These are phyloP conservation scores for Papilio xuthus DNA, from an alignment of 1,140 invertebrate genomes.

Conservation along the genomic window DNA sequence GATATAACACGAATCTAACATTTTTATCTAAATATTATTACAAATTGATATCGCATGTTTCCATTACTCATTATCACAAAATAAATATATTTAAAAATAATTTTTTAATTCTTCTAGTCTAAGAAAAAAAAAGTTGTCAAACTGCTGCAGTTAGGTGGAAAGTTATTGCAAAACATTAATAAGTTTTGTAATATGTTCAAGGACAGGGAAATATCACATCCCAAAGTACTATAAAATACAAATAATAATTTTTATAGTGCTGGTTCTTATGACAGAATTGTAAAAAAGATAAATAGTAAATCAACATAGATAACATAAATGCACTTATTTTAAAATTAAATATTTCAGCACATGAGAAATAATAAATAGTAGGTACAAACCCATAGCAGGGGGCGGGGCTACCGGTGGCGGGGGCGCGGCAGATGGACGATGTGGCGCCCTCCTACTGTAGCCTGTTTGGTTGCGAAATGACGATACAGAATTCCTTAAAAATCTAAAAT, in stretches of 20 bases:
- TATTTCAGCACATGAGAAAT: not conserved
- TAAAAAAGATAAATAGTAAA: not conserved
- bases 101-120: too few relatives aligned
- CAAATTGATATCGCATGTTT: not conserved
- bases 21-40: not conserved
- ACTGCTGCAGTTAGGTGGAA: too few relatives aligned
- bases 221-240: not conserved
- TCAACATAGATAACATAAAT: not conserved
- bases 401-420: constrained; percentile 56
- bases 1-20: not conserved
- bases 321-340: not conserved
- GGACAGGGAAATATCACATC: not conserved
- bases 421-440: constrained; percentile 70
- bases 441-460: constrained; percentile 89
- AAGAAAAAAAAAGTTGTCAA: too few relatives aligned
- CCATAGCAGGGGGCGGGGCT: constrained; percentile 46
- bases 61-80: not conserved
- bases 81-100: not conserved
- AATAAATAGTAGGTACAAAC: constrained; percentile 38
- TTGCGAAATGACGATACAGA: constrained; percentile 94
- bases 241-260: not conserved
- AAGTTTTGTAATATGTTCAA: not conserved
- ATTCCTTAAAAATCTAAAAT: constrained; percentile 89
- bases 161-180: too few relatives aligned
- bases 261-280: not conserved